Conservation (phyloP, 2,888 invertebrate species). For the Lochmaea capreae region DNA sequence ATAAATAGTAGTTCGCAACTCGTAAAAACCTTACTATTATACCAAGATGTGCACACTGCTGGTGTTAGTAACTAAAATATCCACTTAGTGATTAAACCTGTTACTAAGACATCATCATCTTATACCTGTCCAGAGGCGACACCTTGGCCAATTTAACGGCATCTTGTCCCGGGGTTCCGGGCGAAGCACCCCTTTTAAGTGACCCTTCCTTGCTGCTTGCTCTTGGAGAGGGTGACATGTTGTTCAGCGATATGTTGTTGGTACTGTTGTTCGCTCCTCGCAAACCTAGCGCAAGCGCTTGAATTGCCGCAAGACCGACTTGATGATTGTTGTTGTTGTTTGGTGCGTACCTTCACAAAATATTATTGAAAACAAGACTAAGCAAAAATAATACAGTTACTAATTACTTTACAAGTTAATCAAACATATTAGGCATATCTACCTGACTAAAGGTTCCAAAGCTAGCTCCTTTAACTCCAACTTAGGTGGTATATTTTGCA, state of each 20-base stretch:
- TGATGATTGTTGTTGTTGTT: constrained; percentile 76
- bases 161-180: constrained; percentile 59
- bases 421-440: constrained; percentile 19
- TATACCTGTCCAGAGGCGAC: constrained; percentile 65
- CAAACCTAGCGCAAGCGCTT: constrained; percentile 73
- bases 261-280: constrained; percentile 62
- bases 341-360: constrained; percentile 56
- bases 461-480: constrained; percentile 73
- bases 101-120: constrained; percentile 2
- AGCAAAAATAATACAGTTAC: background rate
- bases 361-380: constrained; percentile 1
- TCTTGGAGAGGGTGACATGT: constrained; percentile 63
- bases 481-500: constrained; percentile 73
- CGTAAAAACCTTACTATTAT: background rate
- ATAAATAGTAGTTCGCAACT: too few species aligned
- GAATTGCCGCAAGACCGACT: constrained; percentile 82
- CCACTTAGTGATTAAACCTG: background rate
- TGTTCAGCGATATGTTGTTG: constrained; percentile 62
- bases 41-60: background rate
- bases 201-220: constrained; percentile 68
- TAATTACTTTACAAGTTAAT: background rate
- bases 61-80: constrained; percentile 5
- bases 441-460: constrained; percentile 64
- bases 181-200: constrained; percentile 64
- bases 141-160: constrained; percentile 64